A percentile compares a stretch with the other conserved stretches of the same genome.
Conservation (phyloP, 2,113 vertebrate species). For the Upupa epops region DNA sequence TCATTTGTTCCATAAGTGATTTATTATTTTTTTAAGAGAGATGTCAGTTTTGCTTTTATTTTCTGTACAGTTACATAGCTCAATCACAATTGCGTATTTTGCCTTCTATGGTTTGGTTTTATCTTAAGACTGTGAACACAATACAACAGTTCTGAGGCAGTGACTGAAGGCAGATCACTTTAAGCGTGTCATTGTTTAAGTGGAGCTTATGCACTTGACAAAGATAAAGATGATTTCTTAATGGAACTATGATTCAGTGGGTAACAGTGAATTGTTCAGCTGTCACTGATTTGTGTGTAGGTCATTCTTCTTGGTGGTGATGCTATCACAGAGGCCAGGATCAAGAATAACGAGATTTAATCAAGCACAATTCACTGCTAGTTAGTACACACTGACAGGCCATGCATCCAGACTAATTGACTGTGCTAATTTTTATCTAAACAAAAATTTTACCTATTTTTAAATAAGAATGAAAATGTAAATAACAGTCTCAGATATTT, state of each 20-base stretch:
- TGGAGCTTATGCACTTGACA: neutral
- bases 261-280: neutral
- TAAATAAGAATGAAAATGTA: conserved; percentile 13
- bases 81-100: neutral
- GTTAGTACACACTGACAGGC: neutral
- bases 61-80: neutral
- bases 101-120: neutral
- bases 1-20: neutral
- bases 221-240: neutral
- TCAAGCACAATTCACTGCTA: neutral
- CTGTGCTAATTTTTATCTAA: neutral
- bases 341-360: neutral
- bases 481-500: conserved; percentile 31
- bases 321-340: neutral
- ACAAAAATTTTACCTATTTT: neutral
- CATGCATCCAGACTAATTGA: neutral
- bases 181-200: neutral
- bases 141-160: neutral
- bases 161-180: neutral
- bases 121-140: neutral
- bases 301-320: neutral
- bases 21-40: neutral
- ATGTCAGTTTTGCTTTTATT: neutral
- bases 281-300: neutral
- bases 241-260: neutral